Evolutionary conservation across 64 coral and sea anemone genomes (phyloP).

Genomic region (Catalaphyllia jardinei): DNA sequence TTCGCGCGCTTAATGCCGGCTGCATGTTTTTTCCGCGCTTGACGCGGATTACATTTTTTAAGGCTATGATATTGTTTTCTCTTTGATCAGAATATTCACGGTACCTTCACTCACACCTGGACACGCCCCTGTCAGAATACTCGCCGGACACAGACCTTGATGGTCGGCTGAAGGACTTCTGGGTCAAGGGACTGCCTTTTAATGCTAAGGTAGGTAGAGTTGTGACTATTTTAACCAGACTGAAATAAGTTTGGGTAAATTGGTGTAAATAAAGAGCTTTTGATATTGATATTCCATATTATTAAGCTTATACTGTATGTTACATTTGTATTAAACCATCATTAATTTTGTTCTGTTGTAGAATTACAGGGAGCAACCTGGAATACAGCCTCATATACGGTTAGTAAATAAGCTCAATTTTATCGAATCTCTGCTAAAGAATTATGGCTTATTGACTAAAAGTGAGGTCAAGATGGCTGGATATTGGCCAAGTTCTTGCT

Average conservation of each 20-base stretch:
- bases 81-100: conserved; percentile 77
- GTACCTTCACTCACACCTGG: conserved; percentile 75
- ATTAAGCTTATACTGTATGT: background rate
- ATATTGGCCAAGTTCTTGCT: no score
- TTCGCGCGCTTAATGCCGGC: background rate
- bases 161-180: conserved; percentile 74
- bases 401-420: background rate
- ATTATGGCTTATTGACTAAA: no score
- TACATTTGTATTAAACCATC: background rate
- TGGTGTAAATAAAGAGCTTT: no score
- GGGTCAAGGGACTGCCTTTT: conserved; percentile 88
- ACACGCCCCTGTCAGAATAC: conserved; percentile 61
- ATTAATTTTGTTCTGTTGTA: conserved; percentile 19
- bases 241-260: no score
- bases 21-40: no score
- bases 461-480: no score
- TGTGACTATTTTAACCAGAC: background rate
- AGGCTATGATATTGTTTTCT: no score
- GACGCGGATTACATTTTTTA: no score
- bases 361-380: conserved; percentile 96
- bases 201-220: conserved; percentile 44
- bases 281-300: no score
- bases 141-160: conserved; percentile 70
- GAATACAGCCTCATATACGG: conserved; percentile 81
- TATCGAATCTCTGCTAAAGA: no score